Evolutionary conservation across 1,140 invertebrate species (phyloP), one percentile per base, ranked within the genome.

Genomic region (Zaprionus taronus): DNA sequence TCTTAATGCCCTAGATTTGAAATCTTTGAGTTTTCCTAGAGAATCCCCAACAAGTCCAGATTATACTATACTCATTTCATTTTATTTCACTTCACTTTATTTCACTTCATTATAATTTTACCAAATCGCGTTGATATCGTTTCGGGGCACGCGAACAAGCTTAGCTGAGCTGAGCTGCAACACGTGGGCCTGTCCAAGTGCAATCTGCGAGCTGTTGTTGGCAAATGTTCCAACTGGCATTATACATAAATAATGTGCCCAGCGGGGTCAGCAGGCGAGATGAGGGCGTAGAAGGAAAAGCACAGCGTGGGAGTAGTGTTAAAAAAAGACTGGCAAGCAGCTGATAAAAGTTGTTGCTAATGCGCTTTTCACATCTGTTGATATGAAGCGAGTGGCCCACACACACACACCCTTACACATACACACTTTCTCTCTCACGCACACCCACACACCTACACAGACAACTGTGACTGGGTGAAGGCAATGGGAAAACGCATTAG

Each of bases 401-500:
- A 38, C 7, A 49, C 22, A 9, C n/a, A 24, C 34, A 60, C 24
- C 14, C 47, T 34, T 4, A 64, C 31, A 60, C n/a, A n/a, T 15
- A 44, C 20, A 62, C 22, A 15, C 20, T 11, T n/a, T 66, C 31
- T 26, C 28, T 15, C 31, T 72, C 53, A 47, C n/a, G 20, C 28
- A 20, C 24, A 57, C 17, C 4, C 20, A 24, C 47, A 49, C 26
- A 41, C 49, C 26, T 3, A 58, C 31, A 57, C 17, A 9, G n/a
- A 51, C 11, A 24, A 5, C 28, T 36, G 62, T 22, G 34, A 17
- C 41, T 17, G 41, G 41, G 41, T 47, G 41, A 47, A 20, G 41
- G 73, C 74, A 75, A 74, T 74, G 65, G 63, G 58, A 67, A 72
- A 87, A 77, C 70, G 79, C 81, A 90, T 90, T 90, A 84, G 84